Base-by-base conservation (phyloP, 2,888 invertebrate species). In the Tetranychus piercei region DNA sequence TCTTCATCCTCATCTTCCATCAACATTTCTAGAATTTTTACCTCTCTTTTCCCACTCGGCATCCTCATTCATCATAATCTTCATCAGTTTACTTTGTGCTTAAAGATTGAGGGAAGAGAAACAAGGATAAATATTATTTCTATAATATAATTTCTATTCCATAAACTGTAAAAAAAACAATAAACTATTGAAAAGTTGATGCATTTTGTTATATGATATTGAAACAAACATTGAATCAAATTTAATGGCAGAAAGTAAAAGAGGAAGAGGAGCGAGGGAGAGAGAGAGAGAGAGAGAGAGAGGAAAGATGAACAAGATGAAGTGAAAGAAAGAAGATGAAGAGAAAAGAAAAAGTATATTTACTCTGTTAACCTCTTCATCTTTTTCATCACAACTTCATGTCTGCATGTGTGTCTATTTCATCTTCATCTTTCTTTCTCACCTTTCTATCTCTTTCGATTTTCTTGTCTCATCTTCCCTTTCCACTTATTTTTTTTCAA, bases 241-340 rank as follows among this genome's bases (percentile, higher is more conserved):
- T 20, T 22, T 20, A 20, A 6, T 66, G 18, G 66, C n/a, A 66
- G n/a, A 18, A 66, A n/a, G 65, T 15, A 64, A 64, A 15, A 15
- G 15, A 64, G n/a, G 70, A 69, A n/a, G 20, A n/a, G 9, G 20
- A 69, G 70, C 8, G 70, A 69, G 70, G 20, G 70, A 69, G 70
- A 69, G 70, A 22, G 70, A 69, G 70, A 69, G 70, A 69, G 70
- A 69, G 70, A 70, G 70, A 4, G 5, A 23, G 70, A 23, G 34
- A 22, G 70, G 5, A 5, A 70, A 20, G 22, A 20, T 18, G 70
- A 70, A 20, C 11, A 20, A 70, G 70, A n/a, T n/a, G n/a, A n/a
- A 69, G 70, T 11, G 70, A n/a, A 22, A 1, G 70, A 70, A n/a
- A 71, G 71, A 71, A 71, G 23, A 23, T 34, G 71, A 71, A 18